Percentiles rank a stretch among this genome's conserved stretches.
Conservation (phyloP, 2,888 invertebrate genomes). For the Ptychoptera albimana region DNA sequence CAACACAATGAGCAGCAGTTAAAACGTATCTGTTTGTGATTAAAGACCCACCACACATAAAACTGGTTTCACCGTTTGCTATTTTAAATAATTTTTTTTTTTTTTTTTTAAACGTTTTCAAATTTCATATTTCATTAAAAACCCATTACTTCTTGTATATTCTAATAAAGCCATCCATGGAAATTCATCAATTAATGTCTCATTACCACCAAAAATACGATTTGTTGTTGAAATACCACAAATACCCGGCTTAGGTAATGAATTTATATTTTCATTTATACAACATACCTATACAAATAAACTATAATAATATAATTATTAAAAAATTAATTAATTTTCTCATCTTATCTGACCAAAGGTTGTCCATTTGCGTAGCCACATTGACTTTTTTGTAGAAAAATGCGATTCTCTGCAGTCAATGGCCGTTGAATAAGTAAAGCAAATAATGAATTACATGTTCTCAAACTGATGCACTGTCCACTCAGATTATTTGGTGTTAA, state of each 20-base stretch:
- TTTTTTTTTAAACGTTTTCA: too few species aligned
- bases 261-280: not conserved
- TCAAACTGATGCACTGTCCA: constrained; percentile 22
- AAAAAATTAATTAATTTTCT: not conserved
- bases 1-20: constrained; percentile 32
- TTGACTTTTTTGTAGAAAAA: constrained; percentile 29
- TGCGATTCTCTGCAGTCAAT: constrained; percentile 24
- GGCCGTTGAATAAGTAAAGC: constrained; percentile 28
- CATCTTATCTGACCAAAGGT: not conserved
- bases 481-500: constrained; percentile 20
- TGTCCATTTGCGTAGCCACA: constrained; percentile 1
- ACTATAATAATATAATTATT: not conserved
- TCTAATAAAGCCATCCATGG: constrained; percentile 24
- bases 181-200: constrained; percentile 38
- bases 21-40: constrained; percentile 33
- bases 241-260: constrained; percentile 2
- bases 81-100: constrained; percentile 10
- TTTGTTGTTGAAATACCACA: constrained; percentile 16
- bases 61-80: constrained; percentile 42
- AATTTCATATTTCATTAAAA: too few species aligned
- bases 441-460: constrained; percentile 21
- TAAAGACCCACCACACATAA: constrained; percentile 58
- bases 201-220: constrained; percentile 38
- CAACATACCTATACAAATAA: constrained; percentile 1
- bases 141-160: constrained; percentile 20